A percentile compares a stretch with the other conserved stretches of the same genome.
Conservation (phyloP, 1,140 invertebrate genomes). For the Zaprionus ornatus region DNA sequence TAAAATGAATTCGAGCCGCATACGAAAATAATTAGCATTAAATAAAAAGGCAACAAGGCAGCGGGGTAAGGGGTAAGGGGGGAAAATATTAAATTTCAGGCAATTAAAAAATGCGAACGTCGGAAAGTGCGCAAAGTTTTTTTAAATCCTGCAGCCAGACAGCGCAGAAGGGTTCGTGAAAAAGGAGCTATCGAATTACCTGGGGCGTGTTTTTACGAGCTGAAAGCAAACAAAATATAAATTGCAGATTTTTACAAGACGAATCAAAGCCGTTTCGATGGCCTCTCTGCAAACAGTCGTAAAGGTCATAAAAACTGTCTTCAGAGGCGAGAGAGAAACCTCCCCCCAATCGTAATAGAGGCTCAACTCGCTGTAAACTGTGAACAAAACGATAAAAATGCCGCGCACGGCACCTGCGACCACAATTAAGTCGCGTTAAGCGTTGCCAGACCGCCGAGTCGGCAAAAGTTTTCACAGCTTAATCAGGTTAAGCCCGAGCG, state of each 20-base stretch:
- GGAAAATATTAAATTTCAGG: constrained; percentile 78
- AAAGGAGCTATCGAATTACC: constrained; percentile 59
- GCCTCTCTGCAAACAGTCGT: constrained; percentile 70
- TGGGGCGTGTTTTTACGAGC: constrained; percentile 53
- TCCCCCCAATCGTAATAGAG: constrained; percentile 28
- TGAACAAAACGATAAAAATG: constrained; percentile 83
- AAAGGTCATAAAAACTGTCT: constrained; percentile 80
- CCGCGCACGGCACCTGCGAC: constrained; percentile 74
- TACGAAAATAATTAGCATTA: constrained; percentile 78
- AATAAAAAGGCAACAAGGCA: constrained; percentile 50
- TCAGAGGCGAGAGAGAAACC: constrained; percentile 8
- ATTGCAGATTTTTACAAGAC: constrained; percentile 65
- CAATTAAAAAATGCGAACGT: constrained; percentile 72
- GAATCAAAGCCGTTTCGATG: constrained; percentile 69
- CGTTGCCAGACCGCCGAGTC: constrained; percentile 47
- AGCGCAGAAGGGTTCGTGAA: constrained; percentile 52
- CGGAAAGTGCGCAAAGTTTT: constrained; percentile 63
- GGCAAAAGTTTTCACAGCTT: constrained; percentile 69
- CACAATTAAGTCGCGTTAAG: constrained; percentile 82
- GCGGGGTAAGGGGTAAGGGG: not conserved
- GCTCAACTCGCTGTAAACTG: constrained; percentile 59
- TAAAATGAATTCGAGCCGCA: constrained; percentile 53
- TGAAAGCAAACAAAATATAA: constrained; percentile 72
- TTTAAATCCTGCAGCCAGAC: constrained; percentile 13
- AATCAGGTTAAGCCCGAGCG: constrained; percentile 72